Evolutionary conservation across 2,797 vertebrate genomes (phyloP), one percentile per base, ranked within the genome.

Genomic region (Myotis vivesi): DNA sequence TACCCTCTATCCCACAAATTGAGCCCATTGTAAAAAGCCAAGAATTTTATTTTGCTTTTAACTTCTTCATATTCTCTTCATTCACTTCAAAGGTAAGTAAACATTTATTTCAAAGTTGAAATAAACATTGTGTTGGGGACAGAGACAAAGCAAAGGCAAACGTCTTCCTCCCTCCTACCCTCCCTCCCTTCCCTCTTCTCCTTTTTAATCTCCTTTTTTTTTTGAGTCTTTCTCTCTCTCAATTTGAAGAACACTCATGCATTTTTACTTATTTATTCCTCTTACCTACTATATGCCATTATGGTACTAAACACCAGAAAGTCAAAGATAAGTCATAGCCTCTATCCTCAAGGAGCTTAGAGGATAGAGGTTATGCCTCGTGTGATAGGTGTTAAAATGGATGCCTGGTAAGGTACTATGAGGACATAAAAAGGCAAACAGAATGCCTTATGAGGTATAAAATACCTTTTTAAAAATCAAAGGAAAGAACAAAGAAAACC

Each of bases 321-420:
- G 20, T 85, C 83, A 91, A 95, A 95, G n/a, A 89, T 73, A 95
- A 57, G 17, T 51, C 22, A 38, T n/a, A 91, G 71, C 12, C 13
- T 17, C n/a, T 91, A 28, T 25, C 16, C 44, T 92, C 23, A 69
- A 71, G 59, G 44, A 90, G 79, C 19, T 49, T 20, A 46, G 72
- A 95, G 8, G 22, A 23, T 44, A 44, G 41, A 44, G 41, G 41
- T 44, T 10, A 44, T 85, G 23, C 62, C 55, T 51, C 20, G 2
- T 53, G 38, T 33, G 23, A 25, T 23, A 44, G 76, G 28, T 93
- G 19, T 87, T 76, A 92, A 91, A 94, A 49, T 19, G 36, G 38
- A 76, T 66, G 10, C 41, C 59, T 68, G 33, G 7, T 3, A 33
- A 91, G 23, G 55, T 25, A 23, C 19, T 55, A 28, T 38, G 20